A percentile compares a stretch with the other conserved stretches of the same genome.
Conservation (phyloP, 2,113 vertebrate genomes). For the Bubo scandiacus region DNA sequence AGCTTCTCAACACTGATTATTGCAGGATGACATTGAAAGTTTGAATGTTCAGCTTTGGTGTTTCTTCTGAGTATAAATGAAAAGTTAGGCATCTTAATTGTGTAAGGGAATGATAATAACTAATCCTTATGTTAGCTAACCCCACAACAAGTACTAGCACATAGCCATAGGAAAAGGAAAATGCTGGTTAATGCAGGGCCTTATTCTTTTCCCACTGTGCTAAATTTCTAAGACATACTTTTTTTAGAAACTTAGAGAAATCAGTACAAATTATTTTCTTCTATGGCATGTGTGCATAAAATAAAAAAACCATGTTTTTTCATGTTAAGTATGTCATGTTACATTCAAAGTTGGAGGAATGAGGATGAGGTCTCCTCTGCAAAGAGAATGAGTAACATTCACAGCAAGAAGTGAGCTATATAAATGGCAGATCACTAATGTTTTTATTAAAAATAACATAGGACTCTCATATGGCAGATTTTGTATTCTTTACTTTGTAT, state of each 20-base stretch:
- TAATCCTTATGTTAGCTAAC: neutral
- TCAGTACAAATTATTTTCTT: neutral
- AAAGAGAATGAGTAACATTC: neutral
- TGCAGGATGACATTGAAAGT: neutral
- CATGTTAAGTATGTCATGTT: neutral
- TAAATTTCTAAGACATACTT: neutral
- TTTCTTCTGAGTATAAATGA: neutral
- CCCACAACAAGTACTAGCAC: neutral
- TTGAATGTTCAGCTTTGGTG: neutral
- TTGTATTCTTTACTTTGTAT: neutral
- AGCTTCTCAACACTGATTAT: neutral
- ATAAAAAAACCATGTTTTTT: neutral
- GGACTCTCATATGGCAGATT: neutral
- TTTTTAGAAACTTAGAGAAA: neutral
- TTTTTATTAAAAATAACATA: neutral
- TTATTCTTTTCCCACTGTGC: neutral
- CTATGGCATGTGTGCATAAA: neutral
- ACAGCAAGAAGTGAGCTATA: neutral
- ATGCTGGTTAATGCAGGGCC: neutral
- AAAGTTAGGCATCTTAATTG: neutral
- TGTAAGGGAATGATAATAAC: neutral
- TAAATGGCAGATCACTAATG: neutral
- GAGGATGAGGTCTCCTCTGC: neutral
- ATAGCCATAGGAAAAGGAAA: neutral
- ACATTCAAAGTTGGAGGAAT: neutral